Evolutionary conservation across 2,113 vertebrate species (phyloP), one percentile per base, ranked within the genome.

Genomic region (Sapayoa aenigma): DNA sequence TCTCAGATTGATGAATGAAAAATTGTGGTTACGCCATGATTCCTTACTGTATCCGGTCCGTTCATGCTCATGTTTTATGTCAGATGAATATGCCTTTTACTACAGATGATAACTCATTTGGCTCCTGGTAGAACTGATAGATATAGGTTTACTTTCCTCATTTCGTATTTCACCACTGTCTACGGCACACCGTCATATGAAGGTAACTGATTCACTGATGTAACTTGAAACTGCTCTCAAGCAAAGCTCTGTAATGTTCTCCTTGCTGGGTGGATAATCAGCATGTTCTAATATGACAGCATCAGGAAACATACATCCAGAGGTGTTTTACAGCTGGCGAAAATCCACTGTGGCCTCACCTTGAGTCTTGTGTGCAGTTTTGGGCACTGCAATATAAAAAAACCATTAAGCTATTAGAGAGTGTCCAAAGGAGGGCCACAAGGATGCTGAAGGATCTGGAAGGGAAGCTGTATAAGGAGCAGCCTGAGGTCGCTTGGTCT

Each of bases 241-340:
- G 90, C 60, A 88, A 92, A 96, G 55, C 66, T 93, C 87, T 92
- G 28, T 52, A 53, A 41, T 33, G 39, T 55, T 94, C 80, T 86
- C 72, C 72, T 91, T 55, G 74, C 41, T 79, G 47, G 90, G 86
- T 66, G 78, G 74, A 84, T 37, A 33, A 73, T 60, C 37, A 42
- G 33, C 25, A 31, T 66, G 41, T 90, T 93, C 84, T 96, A 79
- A 87, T 77, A 44, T 27, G 89, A 75, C 81, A 24, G 56, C 33
- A 66, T 65, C 83, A 59, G 84, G 60, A 87, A 76, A 85, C 39
- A 24, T 17, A 35, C 50, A 62, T 66, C 27, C 27, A 20, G 41
- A 50, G 75, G 35, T 55, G 46, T 80, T 79, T 90, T 53, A 63
- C 67, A 89, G 62, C 31, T 85, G 62, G 37, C 86, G 44, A 66